Evolutionary conservation across 2,113 vertebrate species (phyloP), one percentile per base, ranked within the genome.

Genomic region (Nesogale talazaci): DNA sequence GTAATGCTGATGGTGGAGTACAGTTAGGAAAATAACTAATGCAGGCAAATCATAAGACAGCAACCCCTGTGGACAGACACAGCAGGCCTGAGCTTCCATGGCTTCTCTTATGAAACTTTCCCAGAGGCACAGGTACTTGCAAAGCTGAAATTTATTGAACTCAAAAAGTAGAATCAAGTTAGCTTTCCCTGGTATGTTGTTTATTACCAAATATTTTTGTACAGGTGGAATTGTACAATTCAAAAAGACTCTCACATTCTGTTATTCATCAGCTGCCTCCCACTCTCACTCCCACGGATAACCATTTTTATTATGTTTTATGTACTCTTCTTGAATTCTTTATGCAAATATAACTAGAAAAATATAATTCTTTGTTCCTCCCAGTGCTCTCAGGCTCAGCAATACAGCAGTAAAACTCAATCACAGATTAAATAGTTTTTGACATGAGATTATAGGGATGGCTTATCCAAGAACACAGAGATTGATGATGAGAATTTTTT

Each of bases 171-270:
- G 65, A 46, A 57, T n/a, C n/a, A 29, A 57, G 12, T 87, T 89
- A 59, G 29, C n/a, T 85, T 89, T 69, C 29, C 63, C n/a, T 15
- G 36, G 61, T 67, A 67, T 2, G 15, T n/a, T 25, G n/a, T 67
- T 92, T 82, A 67, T 81, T 81, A 90, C 72, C 77, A 77, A 63
- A 74, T 88, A 74, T 52, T 67, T 89, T n/a, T 90, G 7, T 59
- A 76, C 4, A 29, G 22, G 19, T 22, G 0, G 46, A 82, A 72
- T 79, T 70, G 56, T 36, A 42, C 74, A 46, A 12, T 40, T 91
- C 15, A 59, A 4, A 91, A 90, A 83, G 22, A 1, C 9, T 83
- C 38, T 76, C 78, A 80, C 14, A 79, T 83, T 92, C 57, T 83
- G 17, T 40, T 86, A 36, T 14, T 36, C 25, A 23, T 27, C 69